Percentiles rank a stretch among this genome's conserved stretches.
Conservation (phyloP, 2,797 vertebrate genomes). For the Falco cherrug region DNA sequence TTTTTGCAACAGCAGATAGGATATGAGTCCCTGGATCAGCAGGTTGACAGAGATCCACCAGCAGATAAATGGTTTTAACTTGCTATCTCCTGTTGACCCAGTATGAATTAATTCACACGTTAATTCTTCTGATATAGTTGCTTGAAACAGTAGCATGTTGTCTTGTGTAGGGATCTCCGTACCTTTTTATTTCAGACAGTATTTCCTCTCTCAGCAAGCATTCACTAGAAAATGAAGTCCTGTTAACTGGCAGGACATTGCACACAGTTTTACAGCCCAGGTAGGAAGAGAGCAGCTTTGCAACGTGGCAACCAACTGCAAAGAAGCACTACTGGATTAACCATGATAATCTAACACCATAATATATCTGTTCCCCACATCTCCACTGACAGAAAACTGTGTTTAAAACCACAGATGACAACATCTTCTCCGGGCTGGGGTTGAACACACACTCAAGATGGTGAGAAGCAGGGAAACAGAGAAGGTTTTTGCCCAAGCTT, state of each 20-base stretch:
- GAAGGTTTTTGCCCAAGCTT: background rate
- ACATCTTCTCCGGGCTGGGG: background rate
- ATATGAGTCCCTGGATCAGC: background rate
- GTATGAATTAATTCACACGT: background rate
- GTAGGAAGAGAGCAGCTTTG: background rate
- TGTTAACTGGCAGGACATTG: background rate
- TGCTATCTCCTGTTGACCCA: background rate
- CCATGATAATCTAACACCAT: background rate
- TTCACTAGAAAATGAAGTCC: background rate
- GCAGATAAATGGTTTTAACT: background rate
- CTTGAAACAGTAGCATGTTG: background rate
- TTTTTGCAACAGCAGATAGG: background rate
- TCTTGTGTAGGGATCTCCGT: background rate
- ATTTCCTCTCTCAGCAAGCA: background rate
- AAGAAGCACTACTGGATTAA: background rate
- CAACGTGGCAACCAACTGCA: fast-evolving
- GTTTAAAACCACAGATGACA: background rate
- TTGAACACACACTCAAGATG: background rate
- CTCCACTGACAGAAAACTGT: background rate
- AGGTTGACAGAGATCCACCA: background rate
- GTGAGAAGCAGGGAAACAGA: background rate
- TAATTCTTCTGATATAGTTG: background rate
- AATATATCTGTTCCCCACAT: background rate
- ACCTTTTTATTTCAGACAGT: background rate
- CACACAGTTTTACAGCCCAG: background rate